Percentiles rank a stretch among this genome's conserved stretches.
Conservation (phyloP, 1,140 invertebrate species). For the Phortica variegata region DNA sequence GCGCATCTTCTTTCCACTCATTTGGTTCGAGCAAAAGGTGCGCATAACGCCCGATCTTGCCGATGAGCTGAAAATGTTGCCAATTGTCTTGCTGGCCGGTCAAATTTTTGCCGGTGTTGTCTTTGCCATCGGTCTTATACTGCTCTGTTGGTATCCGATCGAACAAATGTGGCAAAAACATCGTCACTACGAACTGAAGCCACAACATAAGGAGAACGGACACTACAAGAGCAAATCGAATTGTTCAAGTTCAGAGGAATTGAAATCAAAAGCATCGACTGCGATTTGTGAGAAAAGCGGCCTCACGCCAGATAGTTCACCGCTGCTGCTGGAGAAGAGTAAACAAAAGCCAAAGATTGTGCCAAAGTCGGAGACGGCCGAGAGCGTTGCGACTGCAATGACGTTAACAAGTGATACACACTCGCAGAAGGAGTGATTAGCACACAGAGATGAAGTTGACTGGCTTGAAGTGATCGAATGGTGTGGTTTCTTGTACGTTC, state of each 20-base stretch:
- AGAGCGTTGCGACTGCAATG: slow-evolving; percentile 31
- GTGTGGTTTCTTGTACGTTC: no score
- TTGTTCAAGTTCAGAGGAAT: slow-evolving; percentile 37
- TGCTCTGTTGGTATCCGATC: slow-evolving; percentile 41
- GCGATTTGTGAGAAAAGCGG: slow-evolving; percentile 24
- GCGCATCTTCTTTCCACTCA: slow-evolving; percentile 70
- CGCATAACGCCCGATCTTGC: slow-evolving; percentile 61
- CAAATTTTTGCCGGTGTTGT: slow-evolving; percentile 45
- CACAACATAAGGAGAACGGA: slow-evolving; percentile 29
- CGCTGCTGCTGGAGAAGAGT: slow-evolving; percentile 17
- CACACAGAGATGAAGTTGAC: no score
- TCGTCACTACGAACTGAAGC: slow-evolving; percentile 31
- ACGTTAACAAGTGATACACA: slow-evolving; percentile 24
- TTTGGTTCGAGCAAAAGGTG: slow-evolving; percentile 76
- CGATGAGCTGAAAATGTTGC: slow-evolving; percentile 45
- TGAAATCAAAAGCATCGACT: slow-evolving; percentile 34
- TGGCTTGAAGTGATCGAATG: no score
- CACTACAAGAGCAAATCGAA: slow-evolving; percentile 34
- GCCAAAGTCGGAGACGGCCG: slow-evolving; percentile 34
- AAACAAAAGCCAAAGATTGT: slow-evolving; percentile 15
- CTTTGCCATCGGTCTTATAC: slow-evolving; percentile 38
- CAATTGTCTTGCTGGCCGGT: slow-evolving; percentile 30
- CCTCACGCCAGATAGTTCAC: slow-evolving; percentile 32
- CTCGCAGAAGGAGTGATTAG: no score
- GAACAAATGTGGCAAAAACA: slow-evolving; percentile 23